A percentile compares a stretch with the other conserved stretches of the same genome.
Conservation (phyloP, 2,888 invertebrate species). For the Charanyca ferruginea region DNA sequence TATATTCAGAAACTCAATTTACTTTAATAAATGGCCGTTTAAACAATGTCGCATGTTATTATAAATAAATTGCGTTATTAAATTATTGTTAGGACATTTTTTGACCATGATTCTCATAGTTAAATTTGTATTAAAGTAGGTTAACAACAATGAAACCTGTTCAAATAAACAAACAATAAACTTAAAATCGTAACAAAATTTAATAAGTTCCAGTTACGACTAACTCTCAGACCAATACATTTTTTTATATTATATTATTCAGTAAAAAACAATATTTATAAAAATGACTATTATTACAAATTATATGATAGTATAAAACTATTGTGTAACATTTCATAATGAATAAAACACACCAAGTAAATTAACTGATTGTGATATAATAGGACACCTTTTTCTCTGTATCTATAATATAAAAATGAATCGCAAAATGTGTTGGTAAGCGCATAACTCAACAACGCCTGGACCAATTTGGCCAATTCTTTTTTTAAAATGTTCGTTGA, state of each 20-base stretch:
- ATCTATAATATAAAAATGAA: no score
- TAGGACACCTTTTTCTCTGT: conserved; percentile 25
- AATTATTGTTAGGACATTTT: neutral
- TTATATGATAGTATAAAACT: no score
- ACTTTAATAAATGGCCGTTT: neutral
- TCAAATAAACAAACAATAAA: neutral
- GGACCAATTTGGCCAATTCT: no score
- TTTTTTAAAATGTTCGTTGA: no score
- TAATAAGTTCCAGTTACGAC: neutral
- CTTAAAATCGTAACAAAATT: neutral
- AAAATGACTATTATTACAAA: neutral
- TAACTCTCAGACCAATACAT: no score
- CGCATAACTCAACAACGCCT: no score
- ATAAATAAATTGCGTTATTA: neutral
- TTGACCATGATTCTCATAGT: conserved; percentile 11
- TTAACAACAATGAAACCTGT: neutral
- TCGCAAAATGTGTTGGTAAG: no score
- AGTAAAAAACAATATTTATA: neutral
- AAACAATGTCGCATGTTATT: conserved; percentile 10
- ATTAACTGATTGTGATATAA: conserved; percentile 28
- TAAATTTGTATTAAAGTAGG: neutral
- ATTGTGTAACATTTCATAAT: neutral
- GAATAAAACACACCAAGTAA: neutral
- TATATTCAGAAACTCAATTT: conserved; percentile 20
- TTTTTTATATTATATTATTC: no score